These are phyloP conservation scores for Hyperoplus lanceolatus DNA, from an alignment of 2,797 vertebrate genomes.

Conservation along the genomic window DNA sequence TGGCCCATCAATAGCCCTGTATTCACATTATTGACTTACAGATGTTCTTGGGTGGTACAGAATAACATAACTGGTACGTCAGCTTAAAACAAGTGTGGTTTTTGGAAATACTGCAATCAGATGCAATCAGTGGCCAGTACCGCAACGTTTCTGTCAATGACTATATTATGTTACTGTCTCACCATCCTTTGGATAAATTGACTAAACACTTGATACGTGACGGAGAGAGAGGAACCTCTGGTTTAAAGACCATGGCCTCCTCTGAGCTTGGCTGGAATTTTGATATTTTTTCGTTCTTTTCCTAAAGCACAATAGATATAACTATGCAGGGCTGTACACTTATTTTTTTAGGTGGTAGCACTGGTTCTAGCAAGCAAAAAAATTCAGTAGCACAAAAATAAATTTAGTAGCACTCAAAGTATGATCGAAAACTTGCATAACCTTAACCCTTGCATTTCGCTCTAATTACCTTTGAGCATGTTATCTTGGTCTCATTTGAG, in stretches of 20 bases:
- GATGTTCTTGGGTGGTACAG: conserved; percentile 39
- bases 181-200: conserved; percentile 54
- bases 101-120: conserved; percentile 56
- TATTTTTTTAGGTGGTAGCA: background rate
- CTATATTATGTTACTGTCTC: conserved; percentile 55
- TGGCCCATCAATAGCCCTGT: background rate
- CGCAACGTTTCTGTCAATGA: conserved; percentile 59
- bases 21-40: conserved; percentile 13
- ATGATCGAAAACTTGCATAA: too few relatives aligned
- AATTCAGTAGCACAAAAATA: too few relatives aligned
- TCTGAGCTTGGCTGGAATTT: background rate
- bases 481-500: too few relatives aligned
- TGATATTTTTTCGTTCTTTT: background rate
- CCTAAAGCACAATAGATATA: too few relatives aligned
- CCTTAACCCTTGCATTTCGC: too few relatives aligned
- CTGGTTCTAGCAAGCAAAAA: too few relatives aligned
- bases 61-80: conserved; percentile 8
- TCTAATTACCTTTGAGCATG: background rate
- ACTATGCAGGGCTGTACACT: background rate
- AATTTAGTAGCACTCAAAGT: background rate
- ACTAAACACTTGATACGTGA: background rate
- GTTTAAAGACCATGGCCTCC: conserved; percentile 12
- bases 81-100: conserved; percentile 25
- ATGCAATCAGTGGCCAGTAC: conserved; percentile 46
- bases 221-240: conserved; percentile 22